phyloP scores from a whole-genome alignment of 1,140 invertebrate genomes.

The Tetraneura akinire region DNA sequence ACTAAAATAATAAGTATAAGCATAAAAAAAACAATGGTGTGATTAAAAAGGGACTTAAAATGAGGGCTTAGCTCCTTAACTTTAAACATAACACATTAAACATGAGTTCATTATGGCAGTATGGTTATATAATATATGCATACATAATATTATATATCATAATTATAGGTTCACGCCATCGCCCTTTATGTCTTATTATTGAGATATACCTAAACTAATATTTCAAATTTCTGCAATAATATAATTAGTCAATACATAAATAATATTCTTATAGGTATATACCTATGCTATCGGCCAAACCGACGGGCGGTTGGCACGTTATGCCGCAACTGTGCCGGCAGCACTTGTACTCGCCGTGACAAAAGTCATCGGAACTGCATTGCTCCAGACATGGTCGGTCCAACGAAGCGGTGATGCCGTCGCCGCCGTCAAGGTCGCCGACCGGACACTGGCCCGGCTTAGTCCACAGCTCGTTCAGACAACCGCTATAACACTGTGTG shows the following conservation, averaged over 20 bases:
- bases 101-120: no score
- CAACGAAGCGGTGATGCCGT: constrained; percentile 58
- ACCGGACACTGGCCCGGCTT: constrained; percentile 58
- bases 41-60: no score
- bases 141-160: no score
- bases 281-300: constrained; percentile 60
- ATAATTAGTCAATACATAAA: not conserved
- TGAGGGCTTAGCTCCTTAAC: no score
- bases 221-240: no score
- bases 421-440: constrained; percentile 52
- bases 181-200: no score
- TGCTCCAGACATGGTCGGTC: constrained; percentile 65
- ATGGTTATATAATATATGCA: no score
- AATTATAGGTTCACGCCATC: no score
- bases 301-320: constrained; percentile 65
- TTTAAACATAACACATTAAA: no score
- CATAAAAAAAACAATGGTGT: no score
- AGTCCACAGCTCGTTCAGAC: constrained; percentile 47
- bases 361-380: constrained; percentile 66
- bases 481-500: constrained; percentile 51
- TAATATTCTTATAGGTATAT: not conserved
- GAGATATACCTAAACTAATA: no score
- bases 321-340: constrained; percentile 68
- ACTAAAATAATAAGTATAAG: no score
- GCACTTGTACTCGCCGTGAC: constrained; percentile 67